Conservation (phyloP, 2,797 vertebrate species). For the Coregonus sp. region DNA sequence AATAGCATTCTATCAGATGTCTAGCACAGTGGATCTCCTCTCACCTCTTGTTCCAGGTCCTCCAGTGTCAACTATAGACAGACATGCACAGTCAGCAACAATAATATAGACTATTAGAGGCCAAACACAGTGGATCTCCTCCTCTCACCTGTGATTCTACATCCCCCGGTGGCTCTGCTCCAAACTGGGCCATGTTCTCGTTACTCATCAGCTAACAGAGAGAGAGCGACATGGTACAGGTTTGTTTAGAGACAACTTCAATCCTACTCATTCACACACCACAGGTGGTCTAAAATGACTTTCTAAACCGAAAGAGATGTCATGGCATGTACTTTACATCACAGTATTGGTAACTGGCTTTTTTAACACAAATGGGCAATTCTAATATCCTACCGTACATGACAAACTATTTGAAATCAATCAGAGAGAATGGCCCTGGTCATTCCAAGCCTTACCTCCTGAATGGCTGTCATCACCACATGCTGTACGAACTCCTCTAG, state of each 20-base stretch:
- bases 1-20: not conserved
- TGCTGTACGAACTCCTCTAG: slow-evolving; percentile 97
- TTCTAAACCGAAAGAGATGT: not conserved
- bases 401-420: not conserved
- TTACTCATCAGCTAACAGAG: slow-evolving; percentile 89
- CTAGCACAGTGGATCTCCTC: not conserved
- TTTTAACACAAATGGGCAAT: not conserved
- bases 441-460: slow-evolving; percentile 82
- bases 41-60: slow-evolving; percentile 32
- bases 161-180: slow-evolving; percentile 81
- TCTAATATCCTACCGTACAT: not conserved
- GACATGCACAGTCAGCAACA: not conserved
- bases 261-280: not conserved
- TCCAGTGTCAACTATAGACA: slow-evolving; percentile 59
- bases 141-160: slow-evolving; percentile 85
- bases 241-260: not conserved
- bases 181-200: slow-evolving; percentile 75
- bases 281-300: not conserved
- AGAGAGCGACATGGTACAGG: not conserved
- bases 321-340: not conserved
- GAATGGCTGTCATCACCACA: slow-evolving; percentile 98
- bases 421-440: not conserved
- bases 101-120: not conserved
- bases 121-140: slow-evolving; percentile 29
- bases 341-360: not conserved